Percentiles rank a stretch among this genome's conserved stretches.
phyloP scores from a whole-genome alignment of 2,888 invertebrate species.

The Galeopsomyia nigrocyanea region DNA sequence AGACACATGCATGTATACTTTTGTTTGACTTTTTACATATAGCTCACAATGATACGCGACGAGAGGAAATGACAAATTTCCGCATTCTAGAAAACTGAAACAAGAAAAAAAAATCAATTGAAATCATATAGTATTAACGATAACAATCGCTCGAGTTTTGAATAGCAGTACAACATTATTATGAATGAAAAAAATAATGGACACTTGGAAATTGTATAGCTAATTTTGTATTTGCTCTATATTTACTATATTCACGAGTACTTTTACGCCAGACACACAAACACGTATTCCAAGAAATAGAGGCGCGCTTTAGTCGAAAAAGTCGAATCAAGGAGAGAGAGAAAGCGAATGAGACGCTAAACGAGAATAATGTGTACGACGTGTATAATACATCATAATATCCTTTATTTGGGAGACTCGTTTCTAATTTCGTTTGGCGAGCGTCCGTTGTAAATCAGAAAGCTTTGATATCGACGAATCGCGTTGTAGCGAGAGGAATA shows the following conservation, averaged over 20 bases:
- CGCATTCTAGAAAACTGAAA: constrained; percentile 8
- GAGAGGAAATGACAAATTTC: constrained; percentile 15
- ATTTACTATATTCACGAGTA: constrained; percentile 59
- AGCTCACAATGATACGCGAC: constrained; percentile 7
- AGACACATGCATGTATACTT: constrained; percentile 44
- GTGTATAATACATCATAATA: neutral
- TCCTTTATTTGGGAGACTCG: constrained; percentile 23
- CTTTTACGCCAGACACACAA: constrained; percentile 37
- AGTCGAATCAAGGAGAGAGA: constrained; percentile 12
- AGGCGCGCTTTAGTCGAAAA: constrained; percentile 24
- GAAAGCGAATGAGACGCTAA: constrained; percentile 5
- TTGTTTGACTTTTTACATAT: constrained; percentile 41
- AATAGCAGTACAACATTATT: constrained; percentile 43
- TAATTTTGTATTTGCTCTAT: constrained; percentile 63
- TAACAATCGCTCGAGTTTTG: constrained; percentile 42
- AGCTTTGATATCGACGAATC: constrained; percentile 38
- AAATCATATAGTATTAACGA: constrained; percentile 50
- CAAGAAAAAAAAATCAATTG: constrained; percentile 23
- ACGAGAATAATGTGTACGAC: constrained; percentile 25
- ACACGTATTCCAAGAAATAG: neutral
- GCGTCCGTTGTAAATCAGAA: constrained; percentile 26
- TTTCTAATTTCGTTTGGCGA: constrained; percentile 26
- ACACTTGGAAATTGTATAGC: constrained; percentile 58
- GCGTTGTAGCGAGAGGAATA: constrained; percentile 40
- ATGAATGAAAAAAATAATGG: constrained; percentile 53